A percentile compares a stretch with the other conserved stretches of the same genome.
These are phyloP conservation scores for Girardinichthys multiradiatus DNA, from an alignment of 2,113 vertebrate genomes.

Conservation along the genomic window DNA sequence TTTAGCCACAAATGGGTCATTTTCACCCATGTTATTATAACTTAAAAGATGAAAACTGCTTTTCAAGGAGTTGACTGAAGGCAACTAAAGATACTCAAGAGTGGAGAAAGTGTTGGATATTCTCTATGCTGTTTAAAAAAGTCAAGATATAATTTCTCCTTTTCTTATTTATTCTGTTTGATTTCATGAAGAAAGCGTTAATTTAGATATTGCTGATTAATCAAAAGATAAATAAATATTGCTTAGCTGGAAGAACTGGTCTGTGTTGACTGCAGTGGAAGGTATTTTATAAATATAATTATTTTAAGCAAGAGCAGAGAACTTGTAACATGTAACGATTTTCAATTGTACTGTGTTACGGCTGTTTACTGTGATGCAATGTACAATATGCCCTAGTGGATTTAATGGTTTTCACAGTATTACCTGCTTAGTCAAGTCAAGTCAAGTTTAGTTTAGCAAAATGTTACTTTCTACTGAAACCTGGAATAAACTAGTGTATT, in stretches of 20 bases:
- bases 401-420: background rate
- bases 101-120: background rate
- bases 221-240: background rate
- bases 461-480: background rate
- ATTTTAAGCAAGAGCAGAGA: no score
- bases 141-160: background rate
- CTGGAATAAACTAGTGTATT: background rate
- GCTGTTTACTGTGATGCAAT: background rate
- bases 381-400: background rate
- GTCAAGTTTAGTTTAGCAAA: background rate
- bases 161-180: background rate
- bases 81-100: background rate
- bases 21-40: background rate
- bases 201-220: background rate
- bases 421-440: no score
- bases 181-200: background rate
- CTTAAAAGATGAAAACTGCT: background rate
- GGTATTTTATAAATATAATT: background rate
- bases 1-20: background rate
- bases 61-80: background rate
- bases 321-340: no score
- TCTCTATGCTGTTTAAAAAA: background rate
- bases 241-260: background rate
- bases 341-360: background rate
- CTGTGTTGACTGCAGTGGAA: background rate